Conservation (phyloP, 2,888 invertebrate species). For the Strigamia crassipes region DNA sequence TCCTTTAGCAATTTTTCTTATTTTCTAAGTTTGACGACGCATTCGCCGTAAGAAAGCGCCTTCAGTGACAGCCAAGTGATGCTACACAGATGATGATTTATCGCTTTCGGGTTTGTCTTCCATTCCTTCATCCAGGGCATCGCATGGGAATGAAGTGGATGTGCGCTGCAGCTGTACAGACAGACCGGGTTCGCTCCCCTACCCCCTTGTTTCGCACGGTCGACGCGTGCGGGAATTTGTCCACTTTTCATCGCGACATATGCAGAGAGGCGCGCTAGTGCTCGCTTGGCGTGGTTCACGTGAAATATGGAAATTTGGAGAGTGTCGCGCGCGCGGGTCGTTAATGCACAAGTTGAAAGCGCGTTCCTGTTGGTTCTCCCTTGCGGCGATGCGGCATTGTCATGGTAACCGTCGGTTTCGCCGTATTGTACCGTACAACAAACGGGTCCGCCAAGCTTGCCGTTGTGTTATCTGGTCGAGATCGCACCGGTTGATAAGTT, state of each 20-base stretch:
- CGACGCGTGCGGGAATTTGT: constrained; percentile 38
- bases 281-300: constrained; percentile 8
- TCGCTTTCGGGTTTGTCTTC: constrained; percentile 24
- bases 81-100: constrained; percentile 39
- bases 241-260: constrained; percentile 34
- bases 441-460: not conserved
- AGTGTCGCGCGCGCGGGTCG: constrained; percentile 36
- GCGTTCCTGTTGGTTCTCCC: constrained; percentile 31
- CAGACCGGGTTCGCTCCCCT: not conserved
- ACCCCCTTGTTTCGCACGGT: constrained; percentile 19
- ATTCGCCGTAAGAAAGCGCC: constrained; percentile 33
- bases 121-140: not conserved
- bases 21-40: constrained; percentile 23
- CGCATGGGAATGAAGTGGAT: not conserved
- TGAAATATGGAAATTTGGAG: constrained; percentile 32
- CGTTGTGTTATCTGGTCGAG: not conserved
- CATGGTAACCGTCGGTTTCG: not conserved
- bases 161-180: not conserved
- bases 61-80: constrained; percentile 36
- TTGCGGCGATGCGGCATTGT: constrained; percentile 24
- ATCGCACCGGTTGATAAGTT: not conserved
- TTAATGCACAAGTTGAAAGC: constrained; percentile 38
- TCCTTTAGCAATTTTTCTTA: constrained; percentile 33
- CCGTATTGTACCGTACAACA: not conserved
- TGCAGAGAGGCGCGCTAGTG: not conserved